Conservation (phyloP, 2,888 invertebrate species). For the Trichopoda pennipes region DNA sequence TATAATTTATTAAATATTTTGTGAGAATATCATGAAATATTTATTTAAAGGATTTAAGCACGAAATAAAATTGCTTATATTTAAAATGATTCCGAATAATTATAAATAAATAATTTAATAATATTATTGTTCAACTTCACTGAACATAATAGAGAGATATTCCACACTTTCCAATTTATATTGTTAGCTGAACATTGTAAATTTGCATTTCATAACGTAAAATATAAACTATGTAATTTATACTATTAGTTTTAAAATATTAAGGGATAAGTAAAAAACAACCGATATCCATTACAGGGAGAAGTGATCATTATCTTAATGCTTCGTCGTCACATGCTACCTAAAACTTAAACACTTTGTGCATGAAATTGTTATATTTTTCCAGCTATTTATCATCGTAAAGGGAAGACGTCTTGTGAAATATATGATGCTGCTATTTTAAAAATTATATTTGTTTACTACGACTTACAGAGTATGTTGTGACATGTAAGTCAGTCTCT, state of each 20-base stretch:
- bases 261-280: conserved; percentile 12
- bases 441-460: conserved; percentile 40
- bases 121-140: too few relatives aligned
- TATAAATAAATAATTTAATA: too few relatives aligned
- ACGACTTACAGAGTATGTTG: conserved; percentile 38
- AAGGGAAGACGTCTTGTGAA: conserved; percentile 1
- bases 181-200: too few relatives aligned
- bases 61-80: too few relatives aligned
- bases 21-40: too few relatives aligned
- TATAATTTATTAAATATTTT: too few relatives aligned
- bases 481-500: conserved; percentile 55
- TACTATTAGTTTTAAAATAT: conserved; percentile 39
- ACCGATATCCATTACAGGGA: too few relatives aligned
- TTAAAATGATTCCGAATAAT: too few relatives aligned
- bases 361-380: conserved; percentile 18
- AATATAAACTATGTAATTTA: too few relatives aligned
- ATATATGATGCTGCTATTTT: not conserved
- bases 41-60: too few relatives aligned
- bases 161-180: too few relatives aligned
- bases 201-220: not conserved
- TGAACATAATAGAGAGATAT: too few relatives aligned
- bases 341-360: conserved; percentile 25
- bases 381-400: not conserved
- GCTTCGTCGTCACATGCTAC: conserved; percentile 37
- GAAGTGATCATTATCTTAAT: conserved; percentile 5